phyloP scores from a whole-genome alignment of 1,140 invertebrate species.

The Belonocnema kinseyi region DNA sequence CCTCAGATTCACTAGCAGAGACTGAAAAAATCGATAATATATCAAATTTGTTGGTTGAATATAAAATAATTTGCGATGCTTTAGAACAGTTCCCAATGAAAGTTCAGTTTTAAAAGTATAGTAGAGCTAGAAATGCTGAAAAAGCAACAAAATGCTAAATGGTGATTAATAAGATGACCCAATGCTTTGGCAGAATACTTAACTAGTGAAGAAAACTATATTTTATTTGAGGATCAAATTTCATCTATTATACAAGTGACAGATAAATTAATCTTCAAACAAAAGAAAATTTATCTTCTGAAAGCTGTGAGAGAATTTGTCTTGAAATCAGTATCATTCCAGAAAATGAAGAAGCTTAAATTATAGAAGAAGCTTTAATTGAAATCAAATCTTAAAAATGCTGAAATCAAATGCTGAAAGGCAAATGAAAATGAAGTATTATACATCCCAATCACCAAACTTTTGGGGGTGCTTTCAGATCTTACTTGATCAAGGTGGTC shows the following conservation, averaged over 20 bases:
- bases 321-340: constrained; percentile 12
- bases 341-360: not conserved
- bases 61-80: constrained; percentile 12
- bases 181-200: not conserved
- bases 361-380: not conserved
- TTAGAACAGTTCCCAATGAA: not conserved
- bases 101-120: constrained; percentile 24
- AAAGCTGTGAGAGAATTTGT: not conserved
- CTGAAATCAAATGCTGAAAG: not conserved
- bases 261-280: not conserved
- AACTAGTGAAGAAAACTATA: constrained; percentile 10
- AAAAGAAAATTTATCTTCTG: not conserved
- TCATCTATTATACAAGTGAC: not conserved
- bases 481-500: constrained; percentile 92
- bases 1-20: constrained; percentile 83
- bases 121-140: constrained; percentile 31
- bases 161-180: constrained; percentile 28
- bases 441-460: constrained; percentile 42
- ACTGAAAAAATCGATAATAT: constrained; percentile 76
- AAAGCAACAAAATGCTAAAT: constrained; percentile 29
- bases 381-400: not conserved
- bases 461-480: constrained; percentile 41
- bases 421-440: constrained; percentile 21
- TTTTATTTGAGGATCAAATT: not conserved
- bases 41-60: constrained; percentile 33